Evolutionary conservation across 2,888 invertebrate species (phyloP).

Genomic region (Stenichneumon culpator): DNA sequence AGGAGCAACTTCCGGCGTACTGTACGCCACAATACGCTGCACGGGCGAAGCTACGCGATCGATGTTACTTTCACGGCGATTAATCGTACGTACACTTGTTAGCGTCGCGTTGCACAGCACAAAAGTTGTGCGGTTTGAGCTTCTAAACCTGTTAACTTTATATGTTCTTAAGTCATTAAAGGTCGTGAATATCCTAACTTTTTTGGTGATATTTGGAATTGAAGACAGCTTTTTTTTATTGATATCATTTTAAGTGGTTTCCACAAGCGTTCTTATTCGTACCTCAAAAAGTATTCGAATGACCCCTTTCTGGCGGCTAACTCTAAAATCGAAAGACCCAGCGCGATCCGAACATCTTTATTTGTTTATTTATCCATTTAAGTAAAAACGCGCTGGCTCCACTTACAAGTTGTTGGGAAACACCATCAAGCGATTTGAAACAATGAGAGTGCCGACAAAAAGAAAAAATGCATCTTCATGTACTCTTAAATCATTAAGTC

Average conservation of each 20-base stretch:
- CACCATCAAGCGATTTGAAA: no score
- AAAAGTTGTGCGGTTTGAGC: not conserved
- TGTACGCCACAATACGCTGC: slow-evolving; percentile 14
- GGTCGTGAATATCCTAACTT: not conserved
- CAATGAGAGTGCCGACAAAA: no score
- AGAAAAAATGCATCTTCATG: no score
- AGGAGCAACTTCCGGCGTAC: slow-evolving; percentile 69
- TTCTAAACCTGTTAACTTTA: not conserved
- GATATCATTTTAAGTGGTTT: not conserved
- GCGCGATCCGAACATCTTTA: not conserved
- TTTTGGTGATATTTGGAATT: no score
- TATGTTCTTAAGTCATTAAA: not conserved
- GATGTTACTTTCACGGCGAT: slow-evolving; percentile 65
- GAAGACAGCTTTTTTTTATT: not conserved
- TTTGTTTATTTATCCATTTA: not conserved
- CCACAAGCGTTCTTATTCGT: no score
- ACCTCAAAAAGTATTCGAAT: no score
- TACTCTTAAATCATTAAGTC: not conserved
- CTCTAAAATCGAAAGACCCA: not conserved
- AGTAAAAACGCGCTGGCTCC: no score
- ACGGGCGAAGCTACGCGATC: slow-evolving; percentile 52
- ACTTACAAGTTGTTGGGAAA: no score
- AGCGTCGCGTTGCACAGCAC: no score
- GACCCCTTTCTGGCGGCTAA: not conserved
- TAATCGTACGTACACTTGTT: not conserved